These are phyloP conservation scores for Canis aureus DNA, from an alignment of 2,113 vertebrate genomes.

Conservation along the genomic window DNA sequence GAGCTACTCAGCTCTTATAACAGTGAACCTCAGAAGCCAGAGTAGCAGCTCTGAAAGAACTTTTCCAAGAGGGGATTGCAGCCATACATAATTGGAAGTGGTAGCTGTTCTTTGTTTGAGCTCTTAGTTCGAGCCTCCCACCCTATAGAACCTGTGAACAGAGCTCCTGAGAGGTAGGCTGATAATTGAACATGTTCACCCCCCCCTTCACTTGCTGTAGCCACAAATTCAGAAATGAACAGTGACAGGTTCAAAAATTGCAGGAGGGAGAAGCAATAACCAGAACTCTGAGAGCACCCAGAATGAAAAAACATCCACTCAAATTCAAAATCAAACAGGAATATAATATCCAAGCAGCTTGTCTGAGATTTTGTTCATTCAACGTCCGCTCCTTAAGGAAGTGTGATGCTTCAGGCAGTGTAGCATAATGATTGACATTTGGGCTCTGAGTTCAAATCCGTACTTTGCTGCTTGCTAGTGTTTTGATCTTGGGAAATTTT, in stretches of 20 bases:
- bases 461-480: neutral
- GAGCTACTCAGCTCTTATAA: neutral
- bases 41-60: neutral
- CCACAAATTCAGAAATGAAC: neutral
- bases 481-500: neutral
- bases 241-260: neutral
- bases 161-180: neutral
- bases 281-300: neutral
- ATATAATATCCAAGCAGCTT: neutral
- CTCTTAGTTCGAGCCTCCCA: neutral
- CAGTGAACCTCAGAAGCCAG: neutral
- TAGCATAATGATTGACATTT: no score
- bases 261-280: neutral
- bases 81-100: neutral
- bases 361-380: no score
- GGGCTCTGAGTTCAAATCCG: neutral
- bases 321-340: neutral
- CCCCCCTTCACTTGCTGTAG: neutral
- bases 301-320: neutral
- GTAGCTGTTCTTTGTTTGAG: neutral
- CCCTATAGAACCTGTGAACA: neutral
- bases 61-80: neutral
- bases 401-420: neutral
- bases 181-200: neutral
- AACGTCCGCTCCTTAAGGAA: neutral